A percentile compares a stretch with the other conserved stretches of the same genome.
phyloP scores from a whole-genome alignment of 2,797 vertebrate species.

The Fringilla coelebs region DNA sequence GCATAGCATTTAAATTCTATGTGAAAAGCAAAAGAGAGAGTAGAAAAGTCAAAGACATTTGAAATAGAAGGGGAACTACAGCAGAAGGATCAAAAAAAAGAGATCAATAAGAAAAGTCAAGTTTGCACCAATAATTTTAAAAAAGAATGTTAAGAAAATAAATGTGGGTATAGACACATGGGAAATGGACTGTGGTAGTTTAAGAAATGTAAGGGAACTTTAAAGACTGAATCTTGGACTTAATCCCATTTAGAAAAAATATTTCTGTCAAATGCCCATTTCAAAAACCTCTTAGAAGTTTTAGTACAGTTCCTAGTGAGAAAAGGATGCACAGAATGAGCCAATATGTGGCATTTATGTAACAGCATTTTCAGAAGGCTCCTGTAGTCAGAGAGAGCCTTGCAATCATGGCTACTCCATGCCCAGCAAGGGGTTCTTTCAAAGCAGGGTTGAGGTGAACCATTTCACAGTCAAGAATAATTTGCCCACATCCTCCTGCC shows the following conservation, averaged over 20 bases:
- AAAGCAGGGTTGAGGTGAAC: neutral
- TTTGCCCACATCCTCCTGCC: neutral
- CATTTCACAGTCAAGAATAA: neutral
- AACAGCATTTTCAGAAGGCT: constrained; percentile 44
- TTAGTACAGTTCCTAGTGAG: neutral
- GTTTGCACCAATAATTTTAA: neutral
- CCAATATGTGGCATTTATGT: constrained; percentile 28
- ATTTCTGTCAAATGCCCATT: neutral
- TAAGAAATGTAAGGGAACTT: neutral
- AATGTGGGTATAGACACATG: neutral
- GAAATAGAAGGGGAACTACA: neutral
- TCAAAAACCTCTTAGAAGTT: constrained; percentile 45
- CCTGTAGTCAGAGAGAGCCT: neutral
- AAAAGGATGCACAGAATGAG: constrained; percentile 36
- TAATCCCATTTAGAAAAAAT: constrained; percentile 25
- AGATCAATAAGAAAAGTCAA: neutral
- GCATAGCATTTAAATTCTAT: neutral
- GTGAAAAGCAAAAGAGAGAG: neutral
- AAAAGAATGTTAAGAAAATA: constrained; percentile 26
- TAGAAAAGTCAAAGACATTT: neutral
- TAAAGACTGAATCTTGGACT: neutral
- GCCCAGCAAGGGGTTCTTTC: neutral
- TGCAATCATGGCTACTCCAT: neutral
- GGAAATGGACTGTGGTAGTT: neutral
- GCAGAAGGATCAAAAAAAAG: neutral